Evolutionary conservation across 2,113 vertebrate genomes (phyloP).

Genomic region (Ptyas mucosa): DNA sequence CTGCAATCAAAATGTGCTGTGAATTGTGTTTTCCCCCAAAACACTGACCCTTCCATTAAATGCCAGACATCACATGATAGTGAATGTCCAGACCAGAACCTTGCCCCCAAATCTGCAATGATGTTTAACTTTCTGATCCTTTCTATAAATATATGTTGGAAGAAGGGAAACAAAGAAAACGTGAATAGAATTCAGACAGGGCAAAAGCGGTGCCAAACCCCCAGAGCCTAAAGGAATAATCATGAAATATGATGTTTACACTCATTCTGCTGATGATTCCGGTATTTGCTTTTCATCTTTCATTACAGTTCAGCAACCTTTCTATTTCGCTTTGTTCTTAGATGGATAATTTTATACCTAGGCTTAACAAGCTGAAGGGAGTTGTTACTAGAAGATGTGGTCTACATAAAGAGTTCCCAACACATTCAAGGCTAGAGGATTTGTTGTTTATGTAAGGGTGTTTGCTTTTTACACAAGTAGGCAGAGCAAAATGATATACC

Average conservation of each 20-base stretch:
- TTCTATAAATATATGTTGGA: conserved; percentile 6
- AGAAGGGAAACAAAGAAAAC: neutral
- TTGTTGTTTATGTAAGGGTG: neutral
- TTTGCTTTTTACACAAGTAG: neutral
- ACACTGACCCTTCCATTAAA: neutral
- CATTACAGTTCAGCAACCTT: conserved; percentile 5
- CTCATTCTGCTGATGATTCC: neutral
- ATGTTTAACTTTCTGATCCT: neutral
- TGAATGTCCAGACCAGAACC: neutral
- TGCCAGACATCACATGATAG: neutral
- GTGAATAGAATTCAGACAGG: conserved; percentile 1
- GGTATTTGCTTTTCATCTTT: conserved; percentile 5
- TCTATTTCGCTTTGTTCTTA: neutral
- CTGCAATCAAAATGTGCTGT: neutral
- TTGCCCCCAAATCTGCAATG: neutral
- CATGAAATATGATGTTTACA: neutral
- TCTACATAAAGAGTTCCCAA: neutral
- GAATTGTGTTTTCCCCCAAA: neutral
- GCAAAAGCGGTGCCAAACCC: conserved; percentile 1
- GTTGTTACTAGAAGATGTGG: neutral
- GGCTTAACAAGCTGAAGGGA: neutral
- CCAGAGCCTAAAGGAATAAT: neutral
- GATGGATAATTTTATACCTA: conserved; percentile 1
- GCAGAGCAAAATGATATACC: neutral
- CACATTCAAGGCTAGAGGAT: neutral